Evolutionary conservation across 2,888 invertebrate species (phyloP).

Genomic region (Ypsolopha scabrella): DNA sequence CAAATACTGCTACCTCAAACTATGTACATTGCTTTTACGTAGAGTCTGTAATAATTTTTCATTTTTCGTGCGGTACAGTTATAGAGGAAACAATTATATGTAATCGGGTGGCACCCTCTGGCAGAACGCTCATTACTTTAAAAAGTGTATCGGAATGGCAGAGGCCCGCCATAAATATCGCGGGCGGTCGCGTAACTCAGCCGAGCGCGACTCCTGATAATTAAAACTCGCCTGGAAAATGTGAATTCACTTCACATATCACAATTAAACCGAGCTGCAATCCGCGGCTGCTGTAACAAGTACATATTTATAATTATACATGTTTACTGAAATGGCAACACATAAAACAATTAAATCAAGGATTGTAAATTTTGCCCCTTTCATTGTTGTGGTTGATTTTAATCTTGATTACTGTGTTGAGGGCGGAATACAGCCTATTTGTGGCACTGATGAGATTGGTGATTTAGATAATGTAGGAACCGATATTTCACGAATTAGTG

Average conservation of each 20-base stretch:
- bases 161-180: conserved; percentile 64
- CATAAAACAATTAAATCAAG: not conserved
- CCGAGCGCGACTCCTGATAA: conserved; percentile 64
- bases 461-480: not conserved
- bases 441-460: not conserved
- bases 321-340: conserved; percentile 1
- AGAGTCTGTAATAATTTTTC: not conserved
- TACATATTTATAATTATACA: not conserved
- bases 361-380: not conserved
- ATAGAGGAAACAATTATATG: conserved; percentile 1
- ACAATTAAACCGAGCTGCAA: conserved; percentile 45
- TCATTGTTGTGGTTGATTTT: not conserved
- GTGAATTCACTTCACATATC: conserved; percentile 59
- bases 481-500: too few relatives aligned
- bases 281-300: not conserved
- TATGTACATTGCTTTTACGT: not conserved
- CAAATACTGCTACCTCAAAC: conserved; percentile 14
- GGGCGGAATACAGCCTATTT: not conserved
- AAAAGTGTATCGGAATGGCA: conserved; percentile 67
- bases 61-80: not conserved
- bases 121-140: conserved; percentile 55
- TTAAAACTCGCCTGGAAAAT: conserved; percentile 68
- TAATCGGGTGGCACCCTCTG: conserved; percentile 1
- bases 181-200: conserved; percentile 70
- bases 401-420: not conserved